A percentile compares a stretch with the other conserved stretches of the same genome.
These are phyloP conservation scores for Etheostoma perlongum DNA, from an alignment of 2,797 vertebrate genomes.

Conservation along the genomic window DNA sequence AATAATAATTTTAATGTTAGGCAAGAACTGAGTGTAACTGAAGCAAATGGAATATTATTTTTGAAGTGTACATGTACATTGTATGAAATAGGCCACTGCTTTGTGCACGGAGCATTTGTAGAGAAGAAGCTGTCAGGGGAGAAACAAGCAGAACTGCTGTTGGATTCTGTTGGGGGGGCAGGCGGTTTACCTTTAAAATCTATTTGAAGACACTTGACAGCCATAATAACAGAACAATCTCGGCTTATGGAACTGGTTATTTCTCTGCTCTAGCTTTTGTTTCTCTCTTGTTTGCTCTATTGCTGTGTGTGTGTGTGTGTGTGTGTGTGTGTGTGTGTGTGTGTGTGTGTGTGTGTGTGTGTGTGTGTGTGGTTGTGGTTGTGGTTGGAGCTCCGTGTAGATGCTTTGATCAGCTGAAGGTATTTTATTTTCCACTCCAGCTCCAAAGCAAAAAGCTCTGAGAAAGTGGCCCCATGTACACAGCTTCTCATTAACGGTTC, in stretches of 20 bases:
- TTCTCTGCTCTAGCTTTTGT: slow-evolving; percentile 47
- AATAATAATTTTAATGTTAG: neutral
- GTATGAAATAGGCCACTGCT: slow-evolving; percentile 16
- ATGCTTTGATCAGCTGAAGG: slow-evolving; percentile 55
- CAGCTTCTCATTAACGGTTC: slow-evolving; percentile 18
- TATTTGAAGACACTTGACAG: slow-evolving; percentile 63
- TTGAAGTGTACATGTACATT: neutral
- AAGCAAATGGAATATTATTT: neutral
- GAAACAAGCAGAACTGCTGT: slow-evolving; percentile 31
- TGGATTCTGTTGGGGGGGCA: slow-evolving; percentile 45
- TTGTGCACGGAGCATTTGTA: slow-evolving; percentile 17
- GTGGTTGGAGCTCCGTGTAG: neutral
- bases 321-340: slow-evolving; percentile 1
- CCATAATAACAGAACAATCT: slow-evolving; percentile 61
- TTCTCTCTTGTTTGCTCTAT: slow-evolving; percentile 27
- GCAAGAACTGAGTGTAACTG: neutral
- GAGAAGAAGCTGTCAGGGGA: slow-evolving; percentile 39
- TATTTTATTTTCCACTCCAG: slow-evolving; percentile 34
- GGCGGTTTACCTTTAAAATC: slow-evolving; percentile 58
- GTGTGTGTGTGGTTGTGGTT: slow-evolving; percentile 4
- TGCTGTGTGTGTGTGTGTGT: slow-evolving; percentile 3
- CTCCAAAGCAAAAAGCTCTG: slow-evolving; percentile 25
- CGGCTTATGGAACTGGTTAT: slow-evolving; percentile 41
- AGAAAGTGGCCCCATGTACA: slow-evolving; percentile 5
- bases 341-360: slow-evolving; percentile 2